These are phyloP conservation scores for Poecilia latipinna DNA, from an alignment of 2,113 vertebrate species.

Conservation along the genomic window DNA sequence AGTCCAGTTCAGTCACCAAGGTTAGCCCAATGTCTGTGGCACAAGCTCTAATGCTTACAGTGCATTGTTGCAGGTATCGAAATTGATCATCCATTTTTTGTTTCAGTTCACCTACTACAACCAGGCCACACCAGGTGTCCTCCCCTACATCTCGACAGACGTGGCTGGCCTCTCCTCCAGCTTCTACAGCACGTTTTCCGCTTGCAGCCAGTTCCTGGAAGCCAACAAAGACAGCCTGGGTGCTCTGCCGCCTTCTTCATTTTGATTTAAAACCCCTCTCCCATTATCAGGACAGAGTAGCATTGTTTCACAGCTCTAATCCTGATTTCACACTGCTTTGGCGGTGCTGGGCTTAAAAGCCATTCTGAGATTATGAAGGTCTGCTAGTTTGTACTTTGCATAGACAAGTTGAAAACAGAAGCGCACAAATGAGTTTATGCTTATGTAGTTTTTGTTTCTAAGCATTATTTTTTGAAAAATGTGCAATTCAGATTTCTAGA, in stretches of 20 bases:
- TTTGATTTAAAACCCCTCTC: constrained; percentile 12
- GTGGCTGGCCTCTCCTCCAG: constrained; percentile 89
- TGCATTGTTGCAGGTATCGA: background rate
- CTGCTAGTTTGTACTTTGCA: constrained; percentile 4
- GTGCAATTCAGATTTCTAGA: constrained; percentile 37
- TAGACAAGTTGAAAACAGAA: constrained; percentile 9
- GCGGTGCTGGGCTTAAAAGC: background rate
- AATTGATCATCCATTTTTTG: background rate
- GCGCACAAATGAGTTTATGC: constrained; percentile 16
- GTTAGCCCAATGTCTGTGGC: constrained; percentile 68
- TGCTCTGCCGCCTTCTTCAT: constrained; percentile 29
- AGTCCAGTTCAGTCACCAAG: constrained; percentile 84
- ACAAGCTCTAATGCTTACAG: background rate
- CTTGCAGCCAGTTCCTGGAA: constrained; percentile 88
- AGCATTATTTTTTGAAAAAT: background rate
- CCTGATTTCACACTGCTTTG: background rate
- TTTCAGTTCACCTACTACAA: constrained; percentile 94
- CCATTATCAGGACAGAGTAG: background rate
- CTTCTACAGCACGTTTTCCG: constrained; percentile 84
- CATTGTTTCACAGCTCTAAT: background rate
- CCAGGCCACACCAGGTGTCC: constrained; percentile 88
- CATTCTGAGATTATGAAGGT: background rate
- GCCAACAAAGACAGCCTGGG: constrained; percentile 82
- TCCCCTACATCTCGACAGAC: constrained; percentile 91
- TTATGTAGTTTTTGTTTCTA: constrained; percentile 16